Evolutionary conservation across 2,113 vertebrate genomes (phyloP).

Genomic region (Paraplagusia blochii): DNA sequence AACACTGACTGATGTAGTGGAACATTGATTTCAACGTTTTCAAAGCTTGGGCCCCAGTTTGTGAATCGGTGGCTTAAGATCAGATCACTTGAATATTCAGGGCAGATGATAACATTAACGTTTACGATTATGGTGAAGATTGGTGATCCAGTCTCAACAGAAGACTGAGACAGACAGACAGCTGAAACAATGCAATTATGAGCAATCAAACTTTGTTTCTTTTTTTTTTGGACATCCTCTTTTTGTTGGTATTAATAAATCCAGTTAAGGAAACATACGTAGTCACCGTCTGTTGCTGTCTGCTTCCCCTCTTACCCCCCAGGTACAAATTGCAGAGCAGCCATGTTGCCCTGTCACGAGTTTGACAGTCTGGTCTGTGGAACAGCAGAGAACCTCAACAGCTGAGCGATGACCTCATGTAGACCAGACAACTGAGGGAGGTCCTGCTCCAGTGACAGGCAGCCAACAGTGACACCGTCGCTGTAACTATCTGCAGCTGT

Average conservation of each 20-base stretch:
- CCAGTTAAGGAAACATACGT: conserved; percentile 21
- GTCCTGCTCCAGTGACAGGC: conserved; percentile 27
- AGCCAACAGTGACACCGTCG: conserved; percentile 8
- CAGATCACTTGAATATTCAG: too few relatives aligned
- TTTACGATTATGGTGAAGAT: too few relatives aligned
- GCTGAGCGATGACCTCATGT: conserved; percentile 66
- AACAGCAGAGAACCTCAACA: conserved; percentile 42
- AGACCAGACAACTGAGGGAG: conserved; percentile 33
- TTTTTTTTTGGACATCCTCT: conserved; percentile 8
- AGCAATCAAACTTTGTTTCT: background rate
- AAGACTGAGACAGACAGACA: too few relatives aligned
- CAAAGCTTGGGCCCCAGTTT: too few relatives aligned
- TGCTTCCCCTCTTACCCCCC: conserved; percentile 7
- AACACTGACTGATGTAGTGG: too few relatives aligned
- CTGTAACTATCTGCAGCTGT: conserved; percentile 41
- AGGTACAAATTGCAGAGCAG: conserved; percentile 12
- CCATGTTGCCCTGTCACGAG: conserved; percentile 3
- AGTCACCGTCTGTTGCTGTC: conserved; percentile 32
- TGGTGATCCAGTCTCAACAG: too few relatives aligned
- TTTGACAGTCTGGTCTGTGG: conserved; percentile 33
- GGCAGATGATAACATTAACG: too few relatives aligned
- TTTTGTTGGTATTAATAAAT: conserved; percentile 24
- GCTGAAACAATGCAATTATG: background rate
- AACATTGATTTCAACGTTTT: too few relatives aligned
- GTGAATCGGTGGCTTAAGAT: too few relatives aligned